Conservation (phyloP, 2,888 invertebrate genomes). For the Sesia bembeciformis region DNA sequence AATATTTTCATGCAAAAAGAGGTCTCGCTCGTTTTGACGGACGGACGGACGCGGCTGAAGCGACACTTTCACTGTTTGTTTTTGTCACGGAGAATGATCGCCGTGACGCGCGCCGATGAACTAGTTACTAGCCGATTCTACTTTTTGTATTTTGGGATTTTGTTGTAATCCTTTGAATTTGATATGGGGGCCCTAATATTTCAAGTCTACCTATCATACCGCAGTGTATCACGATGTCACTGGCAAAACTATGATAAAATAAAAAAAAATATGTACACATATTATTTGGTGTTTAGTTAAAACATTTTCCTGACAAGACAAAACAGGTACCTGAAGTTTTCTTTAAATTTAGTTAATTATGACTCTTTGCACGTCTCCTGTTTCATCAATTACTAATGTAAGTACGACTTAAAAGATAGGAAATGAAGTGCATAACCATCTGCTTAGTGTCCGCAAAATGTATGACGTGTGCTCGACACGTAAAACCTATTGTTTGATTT, state of each 20-base stretch:
- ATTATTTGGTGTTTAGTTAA: too few relatives aligned
- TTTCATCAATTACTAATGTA: too few relatives aligned
- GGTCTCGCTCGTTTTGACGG: slow-evolving; percentile 25
- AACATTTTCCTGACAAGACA: too few relatives aligned
- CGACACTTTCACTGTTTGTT: slow-evolving; percentile 62
- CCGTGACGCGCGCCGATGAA: slow-evolving; percentile 2
- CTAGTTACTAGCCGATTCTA: slow-evolving; percentile 3
- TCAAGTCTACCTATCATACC: too few relatives aligned
- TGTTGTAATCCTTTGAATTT: too few relatives aligned
- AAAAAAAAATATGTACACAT: too few relatives aligned
- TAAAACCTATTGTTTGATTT: slow-evolving; percentile 29
- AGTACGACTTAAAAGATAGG: slow-evolving; percentile 14
- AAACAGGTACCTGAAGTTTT: too few relatives aligned
- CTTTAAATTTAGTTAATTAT: too few relatives aligned
- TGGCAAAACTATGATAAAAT: too few relatives aligned
- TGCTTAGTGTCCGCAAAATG: slow-evolving; percentile 17
- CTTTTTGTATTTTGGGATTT: neutral
- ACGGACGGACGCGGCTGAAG: slow-evolving; percentile 20
- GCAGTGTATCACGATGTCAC: too few relatives aligned
- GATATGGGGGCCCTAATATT: too few relatives aligned
- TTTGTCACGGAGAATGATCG: slow-evolving; percentile 38
- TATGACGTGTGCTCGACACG: slow-evolving; percentile 22
- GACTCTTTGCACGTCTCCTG: too few relatives aligned
- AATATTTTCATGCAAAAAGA: slow-evolving; percentile 48
- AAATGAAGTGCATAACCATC: slow-evolving; percentile 21